Evolutionary conservation across 2,888 invertebrate genomes (phyloP).

Genomic region (Oligia strigilis): DNA sequence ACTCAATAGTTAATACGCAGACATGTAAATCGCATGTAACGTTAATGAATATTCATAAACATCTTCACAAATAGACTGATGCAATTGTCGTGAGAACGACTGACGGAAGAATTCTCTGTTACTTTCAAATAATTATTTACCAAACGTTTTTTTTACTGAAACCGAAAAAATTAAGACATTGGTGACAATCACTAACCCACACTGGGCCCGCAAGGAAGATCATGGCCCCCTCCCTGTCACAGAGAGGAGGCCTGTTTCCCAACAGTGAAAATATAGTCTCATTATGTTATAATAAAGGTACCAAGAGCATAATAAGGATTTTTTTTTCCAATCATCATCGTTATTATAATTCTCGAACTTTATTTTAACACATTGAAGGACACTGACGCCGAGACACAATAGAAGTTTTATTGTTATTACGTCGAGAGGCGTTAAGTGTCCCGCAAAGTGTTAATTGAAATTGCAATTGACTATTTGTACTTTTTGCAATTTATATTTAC

Average conservation of each 20-base stretch:
- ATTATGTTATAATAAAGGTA: neutral
- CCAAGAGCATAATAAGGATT: neutral
- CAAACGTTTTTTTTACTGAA: too few relatives aligned
- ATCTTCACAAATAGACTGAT: neutral
- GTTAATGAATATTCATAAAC: constrained; percentile 6
- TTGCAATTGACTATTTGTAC: too few relatives aligned
- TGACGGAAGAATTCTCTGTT: neutral
- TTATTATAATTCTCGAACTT: too few relatives aligned
- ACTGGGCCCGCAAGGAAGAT: neutral
- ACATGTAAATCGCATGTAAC: neutral
- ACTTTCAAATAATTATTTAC: neutral
- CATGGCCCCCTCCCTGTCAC: neutral
- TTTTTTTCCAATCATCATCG: neutral
- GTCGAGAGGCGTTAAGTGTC: too few relatives aligned
- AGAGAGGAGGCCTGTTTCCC: neutral
- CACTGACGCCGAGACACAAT: too few relatives aligned
- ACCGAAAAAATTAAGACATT: neutral
- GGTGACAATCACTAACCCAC: neutral
- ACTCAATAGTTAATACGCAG: neutral
- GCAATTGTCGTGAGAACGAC: neutral
- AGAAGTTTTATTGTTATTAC: too few relatives aligned
- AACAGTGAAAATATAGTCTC: neutral
- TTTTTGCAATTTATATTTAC: too few relatives aligned
- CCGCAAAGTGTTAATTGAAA: too few relatives aligned
- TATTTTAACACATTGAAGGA: too few relatives aligned